phyloP scores from a whole-genome alignment of 2,113 vertebrate genomes.

The Sarotherodon lohbergeri region DNA sequence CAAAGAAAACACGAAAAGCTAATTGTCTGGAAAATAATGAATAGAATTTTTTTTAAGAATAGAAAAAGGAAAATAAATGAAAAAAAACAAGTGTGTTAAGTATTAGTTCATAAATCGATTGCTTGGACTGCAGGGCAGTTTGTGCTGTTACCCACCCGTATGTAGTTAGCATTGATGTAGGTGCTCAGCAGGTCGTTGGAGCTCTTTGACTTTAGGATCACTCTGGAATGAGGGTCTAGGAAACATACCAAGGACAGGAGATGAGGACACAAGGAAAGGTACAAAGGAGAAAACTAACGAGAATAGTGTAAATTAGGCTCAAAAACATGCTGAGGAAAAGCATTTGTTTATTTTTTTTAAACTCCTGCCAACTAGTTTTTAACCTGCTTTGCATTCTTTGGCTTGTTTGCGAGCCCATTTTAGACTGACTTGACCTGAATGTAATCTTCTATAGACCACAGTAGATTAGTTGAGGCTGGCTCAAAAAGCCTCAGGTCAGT shows the following conservation, averaged over 20 bases:
- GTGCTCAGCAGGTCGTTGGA: slow-evolving; percentile 83
- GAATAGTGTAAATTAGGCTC: neutral
- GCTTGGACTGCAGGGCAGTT: neutral
- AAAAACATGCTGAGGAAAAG: neutral
- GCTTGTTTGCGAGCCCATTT: neutral
- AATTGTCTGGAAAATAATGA: neutral
- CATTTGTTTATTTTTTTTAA: neutral
- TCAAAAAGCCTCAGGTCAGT: no score
- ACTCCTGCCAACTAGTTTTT: neutral
- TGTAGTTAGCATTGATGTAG: slow-evolving; percentile 97
- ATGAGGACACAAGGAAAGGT: neutral
- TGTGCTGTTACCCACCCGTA: slow-evolving; percentile 72
- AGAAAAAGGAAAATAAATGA: neutral
- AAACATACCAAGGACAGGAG: neutral
- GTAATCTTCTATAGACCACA: neutral
- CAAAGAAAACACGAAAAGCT: neutral
- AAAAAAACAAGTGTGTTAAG: neutral
- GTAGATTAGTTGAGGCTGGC: no score
- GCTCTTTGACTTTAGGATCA: slow-evolving; percentile 84
- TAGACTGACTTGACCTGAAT: neutral
- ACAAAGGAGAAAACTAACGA: neutral
- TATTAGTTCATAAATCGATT: neutral
- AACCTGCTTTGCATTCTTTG: neutral
- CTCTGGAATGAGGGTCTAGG: slow-evolving; percentile 90
- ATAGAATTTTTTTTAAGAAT: neutral